Base-by-base conservation (phyloP, 2,113 vertebrate species). In the Pangasianodon hypophthalmus region DNA sequence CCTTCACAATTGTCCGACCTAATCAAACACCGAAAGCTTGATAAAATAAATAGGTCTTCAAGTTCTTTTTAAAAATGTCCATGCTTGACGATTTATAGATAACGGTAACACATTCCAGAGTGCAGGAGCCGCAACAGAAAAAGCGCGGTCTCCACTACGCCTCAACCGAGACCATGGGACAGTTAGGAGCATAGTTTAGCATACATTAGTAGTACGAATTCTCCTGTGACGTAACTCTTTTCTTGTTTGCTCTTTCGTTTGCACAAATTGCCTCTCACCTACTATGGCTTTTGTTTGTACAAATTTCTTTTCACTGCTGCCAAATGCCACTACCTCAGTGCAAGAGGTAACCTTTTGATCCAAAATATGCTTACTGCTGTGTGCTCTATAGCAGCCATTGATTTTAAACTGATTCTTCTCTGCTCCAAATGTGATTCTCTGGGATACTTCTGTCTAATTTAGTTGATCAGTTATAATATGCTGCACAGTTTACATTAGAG, bases 271-370 rank as follows among this genome's bases (percentile, higher is more conserved):
- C 37, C 32, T 54, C 26, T 82, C 11, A 26, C 79, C 13, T 26
- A 5, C 26, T 14, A 81, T 13, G 6, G n/a, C 11, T 21, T 64
- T 83, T 84, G 82, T 84, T 84, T 86, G 67, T n/a, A 86, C 67
- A 54, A 24, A 80, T 81, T 50, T 9, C 37, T 46, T 50, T 54
- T 71, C 50, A 88, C 80, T 18, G 37, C 52, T 56, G 24, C 79
- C 48, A 44, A 81, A 46, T 83, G 58, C 80, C 73, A 44, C 32
- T 41, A 26, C 7, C 46, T 46, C 46, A 46, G 46, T 46, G 79
- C 56, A 48, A 54, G 56, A 58, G 11, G 26, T 88, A 46, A 89
- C 69, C 83, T 89, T 86, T 89, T 67, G 83, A 77, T 54, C n/a
- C 21, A 80, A 69, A 89, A 52, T 52, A 80, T 41, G 37, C 83